Evolutionary conservation across 2,888 invertebrate genomes (phyloP).

Genomic region (Sycophila texana): DNA sequence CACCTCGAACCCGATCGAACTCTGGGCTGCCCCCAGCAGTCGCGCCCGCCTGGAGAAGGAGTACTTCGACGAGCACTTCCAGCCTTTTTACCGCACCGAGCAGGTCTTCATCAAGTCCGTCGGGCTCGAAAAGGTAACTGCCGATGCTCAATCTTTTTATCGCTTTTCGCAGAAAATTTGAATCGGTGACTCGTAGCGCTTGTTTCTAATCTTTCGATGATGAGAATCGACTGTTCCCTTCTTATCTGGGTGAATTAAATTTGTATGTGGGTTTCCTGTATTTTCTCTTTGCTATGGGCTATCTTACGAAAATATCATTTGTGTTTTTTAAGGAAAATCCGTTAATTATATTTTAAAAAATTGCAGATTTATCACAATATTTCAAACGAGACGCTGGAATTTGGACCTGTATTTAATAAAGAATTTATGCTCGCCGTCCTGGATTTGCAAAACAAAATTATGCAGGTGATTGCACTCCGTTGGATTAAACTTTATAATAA

Average conservation of each 20-base stretch:
- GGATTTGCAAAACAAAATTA: conserved; percentile 82
- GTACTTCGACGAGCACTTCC: conserved; percentile 91
- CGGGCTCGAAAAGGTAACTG: conserved; percentile 77
- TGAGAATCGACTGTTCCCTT: too few species aligned
- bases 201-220: too few species aligned
- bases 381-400: conserved; percentile 74
- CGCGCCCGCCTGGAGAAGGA: conserved; percentile 89
- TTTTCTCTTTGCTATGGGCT: too few species aligned
- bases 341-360: neutral
- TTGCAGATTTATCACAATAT: conserved; percentile 72
- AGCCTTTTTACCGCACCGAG: conserved; percentile 92
- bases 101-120: conserved; percentile 89
- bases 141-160: too few species aligned
- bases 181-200: too few species aligned
- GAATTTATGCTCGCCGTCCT: conserved; percentile 86
- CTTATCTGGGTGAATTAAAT: too few species aligned
- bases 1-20: conserved; percentile 92
- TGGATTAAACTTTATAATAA: neutral
- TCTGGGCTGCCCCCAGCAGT: conserved; percentile 93
- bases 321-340: too few species aligned
- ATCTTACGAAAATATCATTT: too few species aligned
- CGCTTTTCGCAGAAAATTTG: too few species aligned
- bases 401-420: conserved; percentile 85
- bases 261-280: too few species aligned
- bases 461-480: conserved; percentile 75